These are phyloP conservation scores for Altica lythri DNA, from an alignment of 2,888 invertebrate species.

Conservation along the genomic window DNA sequence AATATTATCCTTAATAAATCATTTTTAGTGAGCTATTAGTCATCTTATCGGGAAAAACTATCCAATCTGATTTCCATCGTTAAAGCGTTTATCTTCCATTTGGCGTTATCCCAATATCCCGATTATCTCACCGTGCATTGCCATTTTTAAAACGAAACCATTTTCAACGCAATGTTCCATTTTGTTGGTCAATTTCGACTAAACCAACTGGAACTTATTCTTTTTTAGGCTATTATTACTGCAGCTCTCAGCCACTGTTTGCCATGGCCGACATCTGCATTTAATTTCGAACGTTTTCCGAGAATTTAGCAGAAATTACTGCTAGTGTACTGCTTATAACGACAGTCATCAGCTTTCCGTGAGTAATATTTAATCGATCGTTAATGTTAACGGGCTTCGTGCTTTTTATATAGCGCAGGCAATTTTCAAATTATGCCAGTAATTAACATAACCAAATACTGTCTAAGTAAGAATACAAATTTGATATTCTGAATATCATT, in stretches of 20 bases:
- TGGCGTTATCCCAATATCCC: too few relatives aligned
- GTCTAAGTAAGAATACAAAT: too few relatives aligned
- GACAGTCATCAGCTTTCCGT: conserved; percentile 13
- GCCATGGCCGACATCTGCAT: conserved; percentile 29
- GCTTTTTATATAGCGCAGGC: too few relatives aligned
- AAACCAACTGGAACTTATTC: conserved; percentile 26
- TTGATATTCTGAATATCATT: too few relatives aligned
- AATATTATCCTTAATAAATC: too few relatives aligned
- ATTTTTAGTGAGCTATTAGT: too few relatives aligned
- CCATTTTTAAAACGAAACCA: conserved; percentile 10
- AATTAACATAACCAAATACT: too few relatives aligned
- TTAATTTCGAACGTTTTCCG: conserved; percentile 25
- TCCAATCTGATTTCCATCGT: not conserved
- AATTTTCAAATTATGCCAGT: too few relatives aligned
- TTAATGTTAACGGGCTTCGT: too few relatives aligned
- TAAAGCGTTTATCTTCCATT: not conserved
- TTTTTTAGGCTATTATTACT: conserved; percentile 24
- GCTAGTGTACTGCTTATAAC: conserved; percentile 19
- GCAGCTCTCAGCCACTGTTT: conserved; percentile 17
- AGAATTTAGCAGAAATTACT: conserved; percentile 18
- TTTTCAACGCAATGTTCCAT: conserved; percentile 13
- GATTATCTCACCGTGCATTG: conserved; percentile 7
- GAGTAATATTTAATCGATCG: conserved; percentile 16
- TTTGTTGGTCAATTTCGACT: conserved; percentile 26
- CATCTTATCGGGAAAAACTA: not conserved